Conservation (phyloP, 2,113 vertebrate species). For the Zosterops hypoxanthus region DNA sequence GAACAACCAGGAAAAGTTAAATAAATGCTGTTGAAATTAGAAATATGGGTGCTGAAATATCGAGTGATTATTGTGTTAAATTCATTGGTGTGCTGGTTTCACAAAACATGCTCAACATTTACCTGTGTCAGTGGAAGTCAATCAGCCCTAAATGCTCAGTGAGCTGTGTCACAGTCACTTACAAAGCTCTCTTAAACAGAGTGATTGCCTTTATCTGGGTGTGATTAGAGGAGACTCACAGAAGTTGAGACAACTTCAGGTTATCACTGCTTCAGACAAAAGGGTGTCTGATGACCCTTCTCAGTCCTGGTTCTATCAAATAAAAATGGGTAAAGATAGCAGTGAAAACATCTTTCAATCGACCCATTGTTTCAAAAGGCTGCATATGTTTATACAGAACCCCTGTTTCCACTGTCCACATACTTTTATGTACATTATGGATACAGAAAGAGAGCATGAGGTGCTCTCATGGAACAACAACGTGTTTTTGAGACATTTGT, state of each 20-base stretch:
- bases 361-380: not conserved
- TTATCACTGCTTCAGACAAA: not conserved
- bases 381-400: not conserved
- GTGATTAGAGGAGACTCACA: not conserved
- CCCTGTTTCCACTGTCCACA: not conserved
- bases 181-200: not conserved
- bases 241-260: not conserved
- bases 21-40: not conserved
- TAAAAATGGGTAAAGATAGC: not conserved
- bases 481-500: not conserved
- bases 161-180: not conserved
- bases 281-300: not conserved
- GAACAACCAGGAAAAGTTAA: not conserved
- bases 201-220: not conserved
- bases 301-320: not conserved
- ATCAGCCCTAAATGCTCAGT: not conserved
- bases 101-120: not conserved
- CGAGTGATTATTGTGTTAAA: not conserved
- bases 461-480: not conserved
- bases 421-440: fast-evolving
- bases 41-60: not conserved
- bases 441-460: not conserved
- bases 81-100: not conserved
- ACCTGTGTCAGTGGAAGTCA: not conserved
- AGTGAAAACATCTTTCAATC: not conserved